These are phyloP conservation scores for Fissipunctia ypsillon DNA, from an alignment of 2,888 invertebrate species.

Conservation along the genomic window DNA sequence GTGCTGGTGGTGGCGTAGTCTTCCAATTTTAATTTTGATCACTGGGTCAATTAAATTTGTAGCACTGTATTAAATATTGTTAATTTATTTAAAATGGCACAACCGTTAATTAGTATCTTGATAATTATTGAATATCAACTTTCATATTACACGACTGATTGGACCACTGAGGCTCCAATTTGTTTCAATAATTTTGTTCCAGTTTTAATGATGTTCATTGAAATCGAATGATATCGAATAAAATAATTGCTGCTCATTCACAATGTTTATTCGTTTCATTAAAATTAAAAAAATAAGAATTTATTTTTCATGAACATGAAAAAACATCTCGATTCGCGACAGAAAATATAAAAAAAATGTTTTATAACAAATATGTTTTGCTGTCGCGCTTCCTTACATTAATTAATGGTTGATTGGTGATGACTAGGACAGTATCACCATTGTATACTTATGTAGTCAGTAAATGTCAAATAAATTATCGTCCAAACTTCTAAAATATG, in stretches of 20 bases:
- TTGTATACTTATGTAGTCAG: too few species aligned
- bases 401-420: too few species aligned
- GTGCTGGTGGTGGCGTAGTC: too few species aligned
- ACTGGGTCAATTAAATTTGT: too few species aligned
- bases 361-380: not conserved
- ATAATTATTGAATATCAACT: constrained; percentile 59
- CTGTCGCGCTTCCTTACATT: too few species aligned
- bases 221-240: constrained; percentile 58
- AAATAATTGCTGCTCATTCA: constrained; percentile 56
- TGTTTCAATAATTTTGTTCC: constrained; percentile 62
- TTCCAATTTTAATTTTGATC: too few species aligned
- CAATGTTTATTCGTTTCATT: constrained; percentile 34
- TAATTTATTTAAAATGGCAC: too few species aligned
- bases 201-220: constrained; percentile 63
- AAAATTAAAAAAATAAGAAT: constrained; percentile 2
- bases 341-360: not conserved
- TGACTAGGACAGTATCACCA: too few species aligned
- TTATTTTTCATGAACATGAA: constrained; percentile 8
- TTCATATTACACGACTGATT: constrained; percentile 59
- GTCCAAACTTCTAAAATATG: too few species aligned
- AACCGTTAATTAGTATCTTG: constrained; percentile 49
- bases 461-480: too few species aligned
- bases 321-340: not conserved
- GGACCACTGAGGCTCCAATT: constrained; percentile 56
- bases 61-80: too few species aligned